phyloP scores from a whole-genome alignment of 2,888 invertebrate genomes.

The Andrena marginata region DNA sequence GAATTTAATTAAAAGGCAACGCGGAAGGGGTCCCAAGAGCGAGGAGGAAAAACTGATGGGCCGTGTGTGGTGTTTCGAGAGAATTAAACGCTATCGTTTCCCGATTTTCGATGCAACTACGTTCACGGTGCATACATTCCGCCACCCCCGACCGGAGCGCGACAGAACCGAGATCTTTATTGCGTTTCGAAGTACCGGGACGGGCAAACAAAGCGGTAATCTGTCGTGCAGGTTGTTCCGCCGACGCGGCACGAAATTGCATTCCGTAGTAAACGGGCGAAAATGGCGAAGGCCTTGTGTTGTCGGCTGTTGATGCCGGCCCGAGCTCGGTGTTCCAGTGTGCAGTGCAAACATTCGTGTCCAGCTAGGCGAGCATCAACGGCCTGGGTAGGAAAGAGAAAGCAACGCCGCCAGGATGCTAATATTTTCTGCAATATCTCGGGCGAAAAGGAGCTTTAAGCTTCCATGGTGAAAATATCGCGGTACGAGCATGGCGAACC shows the following conservation, averaged over 20 bases:
- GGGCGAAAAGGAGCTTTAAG: neutral
- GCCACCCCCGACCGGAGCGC: neutral
- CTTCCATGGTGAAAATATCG: constrained; percentile 8
- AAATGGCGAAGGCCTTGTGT: constrained; percentile 58
- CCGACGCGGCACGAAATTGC: constrained; percentile 71
- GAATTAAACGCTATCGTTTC: constrained; percentile 55
- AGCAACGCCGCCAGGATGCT: neutral
- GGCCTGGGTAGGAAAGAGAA: neutral
- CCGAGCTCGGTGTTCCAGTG: constrained; percentile 16
- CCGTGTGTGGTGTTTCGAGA: constrained; percentile 21
- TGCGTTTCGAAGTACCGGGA: constrained; percentile 73
- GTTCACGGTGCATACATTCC: constrained; percentile 29
- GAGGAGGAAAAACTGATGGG: neutral
- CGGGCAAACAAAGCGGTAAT: constrained; percentile 75
- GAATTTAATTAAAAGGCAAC: constrained; percentile 40
- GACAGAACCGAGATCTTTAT: constrained; percentile 68
- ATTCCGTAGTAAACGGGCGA: constrained; percentile 76
- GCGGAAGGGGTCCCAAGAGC: neutral
- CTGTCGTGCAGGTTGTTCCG: constrained; percentile 70
- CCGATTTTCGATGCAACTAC: constrained; percentile 44
- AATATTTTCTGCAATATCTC: constrained; percentile 37
- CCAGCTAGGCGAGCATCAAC: constrained; percentile 26
- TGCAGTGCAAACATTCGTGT: constrained; percentile 52
- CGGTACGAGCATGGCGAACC: neutral
- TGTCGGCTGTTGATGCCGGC: constrained; percentile 15